Conservation (phyloP, 2,797 vertebrate genomes). For the Cynopterus sphinx region DNA sequence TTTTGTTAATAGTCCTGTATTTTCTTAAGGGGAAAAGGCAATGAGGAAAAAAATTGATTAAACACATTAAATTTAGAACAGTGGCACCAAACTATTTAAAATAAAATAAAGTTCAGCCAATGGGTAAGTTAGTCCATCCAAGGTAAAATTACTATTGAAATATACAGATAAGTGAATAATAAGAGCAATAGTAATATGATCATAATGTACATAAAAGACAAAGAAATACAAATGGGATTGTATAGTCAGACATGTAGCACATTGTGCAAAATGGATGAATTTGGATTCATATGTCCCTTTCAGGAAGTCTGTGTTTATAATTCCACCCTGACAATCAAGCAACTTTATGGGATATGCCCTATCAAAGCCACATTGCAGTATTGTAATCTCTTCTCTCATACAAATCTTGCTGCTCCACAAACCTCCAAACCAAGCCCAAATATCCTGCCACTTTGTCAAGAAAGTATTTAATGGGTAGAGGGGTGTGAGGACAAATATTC, state of each 20-base stretch:
- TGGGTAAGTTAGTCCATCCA: background rate
- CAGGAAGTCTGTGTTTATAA: background rate
- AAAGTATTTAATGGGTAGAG: background rate
- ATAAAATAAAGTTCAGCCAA: constrained; percentile 34
- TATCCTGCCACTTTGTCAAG: background rate
- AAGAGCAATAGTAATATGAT: background rate
- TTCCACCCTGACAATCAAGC: background rate
- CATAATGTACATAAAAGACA: background rate
- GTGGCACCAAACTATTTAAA: constrained; percentile 35
- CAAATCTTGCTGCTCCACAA: background rate
- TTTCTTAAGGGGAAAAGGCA: background rate
- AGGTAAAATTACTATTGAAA: constrained; percentile 35
- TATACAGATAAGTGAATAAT: constrained; percentile 12
- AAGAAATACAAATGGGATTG: background rate
- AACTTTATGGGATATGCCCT: background rate
- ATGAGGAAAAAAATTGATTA: constrained; percentile 35
- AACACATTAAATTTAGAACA: constrained; percentile 46
- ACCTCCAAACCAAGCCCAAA: background rate
- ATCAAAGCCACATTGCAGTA: background rate
- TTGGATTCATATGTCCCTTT: background rate
- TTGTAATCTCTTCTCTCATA: background rate
- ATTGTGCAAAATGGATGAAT: background rate
- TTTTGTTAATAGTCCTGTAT: background rate
- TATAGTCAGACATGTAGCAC: background rate
- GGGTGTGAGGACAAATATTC: background rate